These are phyloP conservation scores for Cremastinae sp. DNA, from an alignment of 2,888 invertebrate genomes.

Conservation along the genomic window DNA sequence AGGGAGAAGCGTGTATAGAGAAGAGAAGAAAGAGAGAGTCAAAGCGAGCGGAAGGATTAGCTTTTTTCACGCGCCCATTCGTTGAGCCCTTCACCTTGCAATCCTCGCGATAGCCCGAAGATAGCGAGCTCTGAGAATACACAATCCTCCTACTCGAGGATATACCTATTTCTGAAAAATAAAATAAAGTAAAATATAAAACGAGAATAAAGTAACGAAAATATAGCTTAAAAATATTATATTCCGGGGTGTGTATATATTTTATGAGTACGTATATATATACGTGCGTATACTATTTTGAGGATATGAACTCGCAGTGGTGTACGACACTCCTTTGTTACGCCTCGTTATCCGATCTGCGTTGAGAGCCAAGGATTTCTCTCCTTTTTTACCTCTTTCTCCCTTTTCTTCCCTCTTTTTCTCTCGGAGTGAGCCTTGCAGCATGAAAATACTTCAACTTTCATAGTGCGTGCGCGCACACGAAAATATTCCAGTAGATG, in stretches of 20 bases:
- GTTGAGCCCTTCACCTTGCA: conserved; percentile 54
- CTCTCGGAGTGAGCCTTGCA: background rate
- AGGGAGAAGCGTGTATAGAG: no score
- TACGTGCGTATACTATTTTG: conserved; percentile 22
- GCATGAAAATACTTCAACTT: conserved; percentile 20
- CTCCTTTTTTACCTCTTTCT: no score
- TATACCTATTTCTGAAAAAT: conserved; percentile 31
- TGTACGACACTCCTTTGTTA: conserved; percentile 75
- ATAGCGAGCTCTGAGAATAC: conserved; percentile 48
- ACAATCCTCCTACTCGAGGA: conserved; percentile 56
- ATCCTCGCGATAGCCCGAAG: conserved; percentile 56
- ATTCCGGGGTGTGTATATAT: no score
- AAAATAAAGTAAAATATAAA: no score
- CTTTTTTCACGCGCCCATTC: conserved; percentile 68
- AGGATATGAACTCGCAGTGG: conserved; percentile 59
- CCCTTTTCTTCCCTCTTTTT: conserved; percentile 58
- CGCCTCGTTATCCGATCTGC: conserved; percentile 74
- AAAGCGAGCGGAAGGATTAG: conserved; percentile 68
- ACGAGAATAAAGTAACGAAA: no score
- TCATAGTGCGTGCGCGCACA: background rate
- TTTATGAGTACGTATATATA: conserved; percentile 40
- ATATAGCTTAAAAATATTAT: no score
- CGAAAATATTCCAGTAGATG: background rate
- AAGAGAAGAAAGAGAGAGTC: conserved; percentile 7
- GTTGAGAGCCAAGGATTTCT: conserved; percentile 70